phyloP scores from a whole-genome alignment of 1,140 invertebrate species.

The Drosophila punjabiensis region DNA sequence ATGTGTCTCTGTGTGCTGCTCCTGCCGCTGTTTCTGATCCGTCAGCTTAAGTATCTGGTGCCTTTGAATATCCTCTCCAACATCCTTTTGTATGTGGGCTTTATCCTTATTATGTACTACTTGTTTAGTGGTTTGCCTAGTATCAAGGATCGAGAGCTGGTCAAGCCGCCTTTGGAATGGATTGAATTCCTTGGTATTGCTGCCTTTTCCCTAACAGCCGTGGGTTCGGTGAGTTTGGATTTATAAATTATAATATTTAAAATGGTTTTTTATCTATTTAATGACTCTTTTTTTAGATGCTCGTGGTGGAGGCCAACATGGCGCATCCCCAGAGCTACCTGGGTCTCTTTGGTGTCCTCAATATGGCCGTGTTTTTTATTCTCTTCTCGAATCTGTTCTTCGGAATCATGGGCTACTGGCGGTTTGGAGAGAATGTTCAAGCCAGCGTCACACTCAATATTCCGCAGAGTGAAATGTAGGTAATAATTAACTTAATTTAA shows the following conservation, averaged over 20 bases:
- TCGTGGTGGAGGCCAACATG: conserved; percentile 70
- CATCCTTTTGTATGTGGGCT: conserved; percentile 53
- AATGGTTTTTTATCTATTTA: not conserved
- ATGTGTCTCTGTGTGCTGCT: conserved; percentile 45
- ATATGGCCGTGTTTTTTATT: conserved; percentile 62
- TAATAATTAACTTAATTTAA: not conserved
- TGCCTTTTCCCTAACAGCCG: conserved; percentile 63
- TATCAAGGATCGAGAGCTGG: conserved; percentile 25
- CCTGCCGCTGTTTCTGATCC: conserved; percentile 61
- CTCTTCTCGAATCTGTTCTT: conserved; percentile 61
- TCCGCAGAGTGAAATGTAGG: conserved; percentile 58
- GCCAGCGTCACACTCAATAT: conserved; percentile 69
- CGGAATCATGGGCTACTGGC: conserved; percentile 69
- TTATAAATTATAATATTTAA: too few relatives aligned
- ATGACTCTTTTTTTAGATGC: conserved; percentile 36
- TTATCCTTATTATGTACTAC: conserved; percentile 64
- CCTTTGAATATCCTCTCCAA: conserved; percentile 63
- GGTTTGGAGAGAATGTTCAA: conserved; percentile 53
- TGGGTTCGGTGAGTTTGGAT: conserved; percentile 72
- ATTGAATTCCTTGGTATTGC: conserved; percentile 67
- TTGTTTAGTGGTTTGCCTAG: conserved; percentile 45
- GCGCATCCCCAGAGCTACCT: conserved; percentile 54
- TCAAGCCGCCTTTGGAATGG: conserved; percentile 41
- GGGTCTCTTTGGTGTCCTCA: conserved; percentile 61
- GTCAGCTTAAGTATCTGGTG: conserved; percentile 59